Evolutionary conservation across 2,113 vertebrate genomes (phyloP).

Genomic region (Guaruba guarouba): DNA sequence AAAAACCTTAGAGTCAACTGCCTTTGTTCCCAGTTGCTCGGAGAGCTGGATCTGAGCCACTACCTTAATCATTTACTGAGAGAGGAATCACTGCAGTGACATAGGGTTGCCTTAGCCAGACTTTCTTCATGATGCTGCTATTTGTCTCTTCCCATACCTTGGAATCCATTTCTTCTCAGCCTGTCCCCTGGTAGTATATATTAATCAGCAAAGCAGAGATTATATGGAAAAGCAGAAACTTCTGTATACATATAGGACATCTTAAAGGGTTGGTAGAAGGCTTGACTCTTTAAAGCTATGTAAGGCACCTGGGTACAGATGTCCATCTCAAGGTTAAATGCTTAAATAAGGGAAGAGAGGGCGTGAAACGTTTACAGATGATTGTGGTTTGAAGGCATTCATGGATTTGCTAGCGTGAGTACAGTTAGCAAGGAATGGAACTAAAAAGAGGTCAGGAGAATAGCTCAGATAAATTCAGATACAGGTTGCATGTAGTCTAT

Average conservation of each 20-base stretch:
- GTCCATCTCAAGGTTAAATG: not conserved
- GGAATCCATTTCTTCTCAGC: not conserved
- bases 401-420: not conserved
- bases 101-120: not conserved
- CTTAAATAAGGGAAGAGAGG: not conserved
- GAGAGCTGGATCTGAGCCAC: not conserved
- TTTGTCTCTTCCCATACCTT: not conserved
- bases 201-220: not conserved
- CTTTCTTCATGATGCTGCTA: not conserved
- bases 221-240: not conserved
- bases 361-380: not conserved
- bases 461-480: not conserved
- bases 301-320: not conserved
- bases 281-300: not conserved
- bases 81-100: not conserved
- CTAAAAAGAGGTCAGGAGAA: slow-evolving; percentile 10
- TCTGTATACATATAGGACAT: not conserved
- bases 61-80: not conserved
- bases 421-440: not conserved
- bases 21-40: not conserved
- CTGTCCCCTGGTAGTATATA: not conserved
- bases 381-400: not conserved
- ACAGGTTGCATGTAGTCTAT: slow-evolving; percentile 1
- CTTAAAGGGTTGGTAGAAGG: not conserved
- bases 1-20: not conserved